A percentile compares a stretch with the other conserved stretches of the same genome.
Evolutionary conservation across 2,888 invertebrate genomes (phyloP).

Genomic region (Rhingia campestris): DNA sequence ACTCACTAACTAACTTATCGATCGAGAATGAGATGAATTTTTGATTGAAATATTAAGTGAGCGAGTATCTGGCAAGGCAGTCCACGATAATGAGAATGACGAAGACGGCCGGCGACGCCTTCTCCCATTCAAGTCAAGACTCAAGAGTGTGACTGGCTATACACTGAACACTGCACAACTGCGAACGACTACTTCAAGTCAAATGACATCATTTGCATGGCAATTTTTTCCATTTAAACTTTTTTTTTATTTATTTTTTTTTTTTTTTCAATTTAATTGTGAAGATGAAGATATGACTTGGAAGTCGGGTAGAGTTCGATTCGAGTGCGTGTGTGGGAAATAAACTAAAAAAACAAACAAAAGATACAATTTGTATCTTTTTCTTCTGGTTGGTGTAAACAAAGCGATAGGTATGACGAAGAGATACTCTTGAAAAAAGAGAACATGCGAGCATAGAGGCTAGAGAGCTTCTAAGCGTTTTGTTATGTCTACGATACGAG

Average conservation of each 20-base stretch:
- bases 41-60: slow-evolving; percentile 27
- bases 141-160: slow-evolving; percentile 4
- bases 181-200: slow-evolving; percentile 49
- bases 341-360: slow-evolving; percentile 22
- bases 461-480: slow-evolving; percentile 34
- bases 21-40: slow-evolving; percentile 36
- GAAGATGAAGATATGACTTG: slow-evolving; percentile 41
- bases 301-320: slow-evolving; percentile 45
- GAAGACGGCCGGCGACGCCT: slow-evolving; percentile 15
- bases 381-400: slow-evolving; percentile 24
- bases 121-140: slow-evolving; percentile 35
- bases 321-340: slow-evolving; percentile 58
- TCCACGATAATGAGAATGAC: background rate
- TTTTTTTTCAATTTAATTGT: slow-evolving; percentile 30
- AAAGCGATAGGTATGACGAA: slow-evolving; percentile 42
- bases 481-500: slow-evolving; percentile 44
- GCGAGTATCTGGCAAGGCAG: slow-evolving; percentile 24
- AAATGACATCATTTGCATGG: slow-evolving; percentile 71
- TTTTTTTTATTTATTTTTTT: slow-evolving; percentile 36
- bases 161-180: slow-evolving; percentile 4
- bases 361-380: slow-evolving; percentile 19
- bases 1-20: slow-evolving; percentile 30
- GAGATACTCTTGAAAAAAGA: slow-evolving; percentile 22
- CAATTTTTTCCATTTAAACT: slow-evolving; percentile 11
- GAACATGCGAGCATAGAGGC: background rate